Conservation (phyloP, 2,113 vertebrate species). For the Hippolais icterina region DNA sequence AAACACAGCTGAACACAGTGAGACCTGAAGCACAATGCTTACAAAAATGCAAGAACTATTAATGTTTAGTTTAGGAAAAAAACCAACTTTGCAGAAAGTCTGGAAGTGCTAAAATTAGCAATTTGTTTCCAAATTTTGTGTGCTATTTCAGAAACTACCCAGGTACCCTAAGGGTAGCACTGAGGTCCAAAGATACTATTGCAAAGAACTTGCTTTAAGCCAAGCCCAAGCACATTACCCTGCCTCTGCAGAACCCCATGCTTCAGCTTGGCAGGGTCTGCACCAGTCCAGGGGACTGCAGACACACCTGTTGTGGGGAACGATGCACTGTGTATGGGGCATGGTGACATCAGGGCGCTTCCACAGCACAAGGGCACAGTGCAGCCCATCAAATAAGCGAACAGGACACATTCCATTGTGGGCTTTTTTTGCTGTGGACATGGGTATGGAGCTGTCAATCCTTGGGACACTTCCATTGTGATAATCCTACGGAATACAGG, state of each 20-base stretch:
- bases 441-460: constrained; percentile 48
- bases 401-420: constrained; percentile 26
- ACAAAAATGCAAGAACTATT: background rate
- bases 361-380: background rate
- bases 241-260: background rate
- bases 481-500: background rate
- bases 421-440: constrained; percentile 36
- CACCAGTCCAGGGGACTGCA: fast-evolving
- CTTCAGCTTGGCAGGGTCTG: background rate
- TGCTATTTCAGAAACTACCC: background rate
- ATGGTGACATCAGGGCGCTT: background rate
- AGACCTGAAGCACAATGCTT: background rate
- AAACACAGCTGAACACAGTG: fast-evolving
- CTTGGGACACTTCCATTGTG: constrained; percentile 25
- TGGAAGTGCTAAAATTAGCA: background rate
- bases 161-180: background rate
- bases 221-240: background rate
- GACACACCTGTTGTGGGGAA: background rate
- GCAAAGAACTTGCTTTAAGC: background rate
- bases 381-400: background rate
- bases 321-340: fast-evolving
- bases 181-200: background rate
- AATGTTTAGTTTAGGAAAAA: background rate
- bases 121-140: background rate
- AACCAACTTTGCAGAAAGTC: background rate